Evolutionary conservation across 2,797 vertebrate species (phyloP), one percentile per base, ranked within the genome.

Genomic region (Brachyalestes nurse): DNA sequence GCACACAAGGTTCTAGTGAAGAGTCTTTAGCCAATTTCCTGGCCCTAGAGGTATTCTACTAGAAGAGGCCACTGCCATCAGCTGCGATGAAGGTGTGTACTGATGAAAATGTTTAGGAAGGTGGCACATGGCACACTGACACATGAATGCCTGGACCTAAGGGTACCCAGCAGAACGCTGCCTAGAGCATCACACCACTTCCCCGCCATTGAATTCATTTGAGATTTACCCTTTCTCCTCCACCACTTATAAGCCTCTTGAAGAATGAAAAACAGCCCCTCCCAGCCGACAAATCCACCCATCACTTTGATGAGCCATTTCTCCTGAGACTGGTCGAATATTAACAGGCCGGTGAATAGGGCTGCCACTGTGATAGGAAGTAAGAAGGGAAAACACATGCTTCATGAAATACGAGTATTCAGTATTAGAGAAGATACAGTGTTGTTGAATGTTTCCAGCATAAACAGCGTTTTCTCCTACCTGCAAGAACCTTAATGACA

Each of bases 281-380:
- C 94, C 95, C 94, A 96, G 74, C 84, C 91, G 40, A 93, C 73
- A 74, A 92, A 94, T 2, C 90, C 95, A 0, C 94, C 93, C 95
- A 95, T 93, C 8, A 94, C 93, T 75, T 93, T 93, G 25, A 87
- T 16, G 79, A 93, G 75, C 94, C 93, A 95, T 1, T 53, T 71
- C 74, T 82, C 82, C 0, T 2, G 0, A n/a, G 88, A 77, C 16
- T 21, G 75, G 71, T 92, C 93, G 72, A 95, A 77, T 53, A 89
- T 17, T 8, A 60, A 14, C 64, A 95, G 80, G 17, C 95, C 94
- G 3, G 93, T 93, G n/a, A 95, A 94, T 79, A 95, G 90, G 77
- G 93, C 88, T 0, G 81, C 92, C 88, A 94, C 95, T 96, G 86
- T 73, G 82, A 62, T 9, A 73, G 40, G 75, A 57, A 73, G 85